Base-by-base conservation (phyloP, 2,113 vertebrate species). In the Rhinopomastus cyanomelas region DNA sequence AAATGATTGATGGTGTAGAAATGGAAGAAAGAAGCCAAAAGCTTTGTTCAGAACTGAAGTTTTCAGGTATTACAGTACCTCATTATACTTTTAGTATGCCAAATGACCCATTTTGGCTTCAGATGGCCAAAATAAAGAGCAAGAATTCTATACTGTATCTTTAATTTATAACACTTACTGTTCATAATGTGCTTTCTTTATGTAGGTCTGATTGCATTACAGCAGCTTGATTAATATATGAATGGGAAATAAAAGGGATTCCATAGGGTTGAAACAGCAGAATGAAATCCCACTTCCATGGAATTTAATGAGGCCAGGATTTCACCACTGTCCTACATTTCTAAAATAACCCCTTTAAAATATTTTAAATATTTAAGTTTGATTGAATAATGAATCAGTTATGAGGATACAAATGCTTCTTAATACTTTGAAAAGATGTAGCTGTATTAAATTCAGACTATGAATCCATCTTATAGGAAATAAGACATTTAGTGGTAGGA, bases 1-100 rank as follows among this genome's bases (percentile, higher is more conserved):
- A 92, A 95, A 93, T 94, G 8, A 95, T 94, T 93, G 80, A 93
- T 92, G 49, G 44, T 86, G 46, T 59, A 44, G 42, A 89, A 89
- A 32, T 53, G 21, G 49, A 90, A 93, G 55, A 71, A 92, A 87
- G 73, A 71, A 79, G 52, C 53, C 60, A 79, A 49, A 20, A 68
- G 68, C 79, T 88, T 65, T 85, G 49, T 52, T 87, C 59, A 77
- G 44, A 94, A 88, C 61, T 36, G 49, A 83, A 77, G 64, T 60
- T 76, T 94, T 78, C n/a, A 77, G 36, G 19, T 85, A 84, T 67
- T 86, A 92, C 27, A 65, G 37, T 27, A 19, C 11, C 19, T 81
- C 77, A 88, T 95, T 86, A 69, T 53, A 91, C 73, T 71, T 92
- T 90, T 92, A 84, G 94, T 94, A 87, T 69, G 69, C n/a, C 60